Evolutionary conservation across 2,113 vertebrate species (phyloP).

Genomic region (Zosterops lateralis): DNA sequence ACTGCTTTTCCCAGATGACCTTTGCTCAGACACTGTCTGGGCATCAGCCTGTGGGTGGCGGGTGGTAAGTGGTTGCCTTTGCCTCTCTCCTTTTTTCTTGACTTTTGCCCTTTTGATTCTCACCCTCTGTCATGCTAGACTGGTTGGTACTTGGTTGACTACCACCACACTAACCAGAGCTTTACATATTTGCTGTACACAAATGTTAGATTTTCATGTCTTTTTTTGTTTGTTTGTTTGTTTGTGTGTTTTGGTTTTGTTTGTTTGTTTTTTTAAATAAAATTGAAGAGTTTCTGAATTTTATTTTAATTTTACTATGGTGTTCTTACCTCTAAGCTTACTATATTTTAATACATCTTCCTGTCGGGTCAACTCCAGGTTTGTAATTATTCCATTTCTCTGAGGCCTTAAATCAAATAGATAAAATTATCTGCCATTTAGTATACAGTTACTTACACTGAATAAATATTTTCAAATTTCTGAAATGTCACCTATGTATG

Average conservation of each 20-base stretch:
- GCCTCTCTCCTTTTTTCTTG: not conserved
- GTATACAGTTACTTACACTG: not conserved
- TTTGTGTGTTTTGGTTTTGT: not conserved
- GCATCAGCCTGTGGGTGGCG: not conserved
- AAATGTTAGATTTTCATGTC: not conserved
- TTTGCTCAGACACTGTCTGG: not conserved
- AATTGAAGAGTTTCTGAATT: fast-evolving
- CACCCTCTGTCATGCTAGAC: not conserved
- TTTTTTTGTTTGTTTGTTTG: not conserved
- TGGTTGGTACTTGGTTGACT: not conserved
- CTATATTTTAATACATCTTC: not conserved
- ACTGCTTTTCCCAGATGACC: not conserved
- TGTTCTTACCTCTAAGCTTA: not conserved
- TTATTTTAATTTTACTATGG: not conserved
- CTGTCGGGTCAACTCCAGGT: not conserved
- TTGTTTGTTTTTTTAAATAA: not conserved
- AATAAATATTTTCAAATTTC: not conserved
- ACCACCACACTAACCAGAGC: not conserved
- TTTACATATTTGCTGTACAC: not conserved
- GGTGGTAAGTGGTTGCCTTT: not conserved
- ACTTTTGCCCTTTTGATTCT: not conserved
- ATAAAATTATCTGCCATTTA: not conserved
- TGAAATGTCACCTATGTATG: not conserved
- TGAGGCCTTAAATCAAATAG: not conserved
- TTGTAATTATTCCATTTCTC: not conserved